These are phyloP conservation scores for Aleiodes leptofemur DNA, from an alignment of 2,888 invertebrate species.

Conservation along the genomic window DNA sequence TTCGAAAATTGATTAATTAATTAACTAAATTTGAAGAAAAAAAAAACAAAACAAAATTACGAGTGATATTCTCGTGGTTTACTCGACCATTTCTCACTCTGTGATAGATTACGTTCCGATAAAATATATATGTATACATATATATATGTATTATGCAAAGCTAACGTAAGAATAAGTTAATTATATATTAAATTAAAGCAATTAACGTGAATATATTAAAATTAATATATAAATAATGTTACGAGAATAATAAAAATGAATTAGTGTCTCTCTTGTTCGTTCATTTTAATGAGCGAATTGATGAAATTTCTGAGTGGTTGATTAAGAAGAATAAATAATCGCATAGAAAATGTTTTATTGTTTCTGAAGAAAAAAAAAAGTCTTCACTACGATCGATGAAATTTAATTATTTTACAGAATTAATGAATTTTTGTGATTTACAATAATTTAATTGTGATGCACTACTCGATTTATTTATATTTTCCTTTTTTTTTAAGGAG, in stretches of 20 bases:
- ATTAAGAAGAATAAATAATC: conserved; percentile 1
- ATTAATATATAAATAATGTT: conserved; percentile 26
- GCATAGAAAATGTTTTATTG: conserved; percentile 19
- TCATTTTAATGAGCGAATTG: conserved; percentile 15
- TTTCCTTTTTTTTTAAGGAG: conserved; percentile 48
- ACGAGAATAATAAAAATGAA: conserved; percentile 14
- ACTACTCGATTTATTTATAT: conserved; percentile 2
- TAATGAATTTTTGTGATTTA: neutral
- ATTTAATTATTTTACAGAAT: conserved; percentile 8
- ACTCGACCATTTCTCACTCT: conserved; percentile 45
- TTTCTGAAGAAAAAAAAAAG: neutral
- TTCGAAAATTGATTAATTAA: neutral
- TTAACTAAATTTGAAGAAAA: neutral
- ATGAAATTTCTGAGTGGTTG: conserved; percentile 25
- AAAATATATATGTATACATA: neutral
- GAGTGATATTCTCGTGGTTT: conserved; percentile 36
- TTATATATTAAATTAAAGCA: neutral
- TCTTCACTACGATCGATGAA: neutral
- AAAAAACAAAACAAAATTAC: conserved; percentile 6
- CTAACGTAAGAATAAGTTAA: too few species aligned
- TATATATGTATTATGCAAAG: neutral
- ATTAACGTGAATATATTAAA: neutral
- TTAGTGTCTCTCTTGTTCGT: conserved; percentile 25
- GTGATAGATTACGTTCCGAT: conserved; percentile 44
- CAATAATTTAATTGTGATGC: neutral